Percentiles rank a stretch among this genome's conserved stretches.
phyloP scores from a whole-genome alignment of 2,888 invertebrate genomes.

The Caenorhabditis afra region DNA sequence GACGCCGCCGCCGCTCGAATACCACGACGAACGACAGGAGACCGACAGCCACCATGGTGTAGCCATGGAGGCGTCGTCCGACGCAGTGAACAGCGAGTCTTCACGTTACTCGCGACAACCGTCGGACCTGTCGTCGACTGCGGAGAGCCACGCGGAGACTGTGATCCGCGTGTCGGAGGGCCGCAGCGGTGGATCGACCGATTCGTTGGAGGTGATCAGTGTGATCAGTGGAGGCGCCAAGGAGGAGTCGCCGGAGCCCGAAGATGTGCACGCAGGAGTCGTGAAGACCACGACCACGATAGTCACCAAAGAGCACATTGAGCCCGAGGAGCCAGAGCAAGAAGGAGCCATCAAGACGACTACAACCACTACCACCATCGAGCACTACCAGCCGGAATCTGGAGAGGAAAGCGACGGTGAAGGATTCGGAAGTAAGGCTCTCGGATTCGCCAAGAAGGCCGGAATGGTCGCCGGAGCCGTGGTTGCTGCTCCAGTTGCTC shows the following conservation, averaged over 20 bases:
- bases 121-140: constrained; percentile 63
- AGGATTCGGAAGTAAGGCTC: constrained; percentile 32
- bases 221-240: constrained; percentile 50
- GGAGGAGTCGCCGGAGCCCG: constrained; percentile 15
- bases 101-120: constrained; percentile 65
- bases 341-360: constrained; percentile 30
- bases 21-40: constrained; percentile 28
- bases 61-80: constrained; percentile 61
- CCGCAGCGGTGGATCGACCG: constrained; percentile 55
- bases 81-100: constrained; percentile 57
- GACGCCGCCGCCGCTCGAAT: constrained; percentile 47
- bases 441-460: constrained; percentile 33
- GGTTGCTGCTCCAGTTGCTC: constrained; percentile 68
- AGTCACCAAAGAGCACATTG: constrained; percentile 24
- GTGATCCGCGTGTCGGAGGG: constrained; percentile 54
- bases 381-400: constrained; percentile 11
- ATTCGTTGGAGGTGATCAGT: constrained; percentile 61
- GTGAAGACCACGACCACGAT: constrained; percentile 40
- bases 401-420: constrained; percentile 22
- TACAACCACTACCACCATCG: background rate
- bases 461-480: constrained; percentile 69
- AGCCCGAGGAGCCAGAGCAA: constrained; percentile 23
- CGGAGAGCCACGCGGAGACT: constrained; percentile 67
- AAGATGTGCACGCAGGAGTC: constrained; percentile 18
- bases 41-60: constrained; percentile 61